These are phyloP conservation scores for Trinorchestia longiramus DNA, from an alignment of 1,140 invertebrate genomes.

Conservation along the genomic window DNA sequence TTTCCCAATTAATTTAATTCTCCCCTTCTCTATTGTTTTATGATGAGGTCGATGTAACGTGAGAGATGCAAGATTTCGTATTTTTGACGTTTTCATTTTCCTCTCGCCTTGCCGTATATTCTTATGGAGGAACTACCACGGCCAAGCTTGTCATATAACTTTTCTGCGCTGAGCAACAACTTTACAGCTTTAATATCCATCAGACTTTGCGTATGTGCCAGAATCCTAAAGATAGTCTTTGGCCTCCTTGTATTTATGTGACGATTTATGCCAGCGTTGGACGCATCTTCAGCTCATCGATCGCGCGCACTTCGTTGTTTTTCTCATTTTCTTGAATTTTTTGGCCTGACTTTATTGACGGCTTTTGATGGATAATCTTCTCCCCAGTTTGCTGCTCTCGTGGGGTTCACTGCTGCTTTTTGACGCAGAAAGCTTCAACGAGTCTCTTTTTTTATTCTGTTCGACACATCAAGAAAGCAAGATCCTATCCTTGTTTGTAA, in stretches of 20 bases:
- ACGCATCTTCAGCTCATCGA: background rate
- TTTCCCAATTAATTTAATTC: too few relatives aligned
- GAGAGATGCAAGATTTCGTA: too few relatives aligned
- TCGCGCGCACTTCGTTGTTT: background rate
- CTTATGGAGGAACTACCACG: too few relatives aligned
- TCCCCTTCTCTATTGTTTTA: too few relatives aligned
- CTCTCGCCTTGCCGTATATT: too few relatives aligned
- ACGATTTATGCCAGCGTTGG: background rate
- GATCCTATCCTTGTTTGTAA: background rate
- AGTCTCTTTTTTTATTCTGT: background rate
- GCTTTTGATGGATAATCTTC: constrained; percentile 8
- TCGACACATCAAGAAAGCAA: background rate
- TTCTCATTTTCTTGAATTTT: background rate
- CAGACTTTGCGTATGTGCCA: background rate
- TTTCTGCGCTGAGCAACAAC: too few relatives aligned
- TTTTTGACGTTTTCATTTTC: too few relatives aligned
- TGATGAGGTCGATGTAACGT: too few relatives aligned
- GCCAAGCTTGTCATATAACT: too few relatives aligned
- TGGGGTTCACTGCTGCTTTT: background rate
- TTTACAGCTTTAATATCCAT: background rate
- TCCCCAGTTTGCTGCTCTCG: background rate
- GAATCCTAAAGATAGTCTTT: background rate
- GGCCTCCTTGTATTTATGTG: background rate
- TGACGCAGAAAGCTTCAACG: background rate
- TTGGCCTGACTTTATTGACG: background rate